Evolutionary conservation across 1,140 invertebrate species (phyloP), one percentile per base, ranked within the genome.

Genomic region (Sitophilus oryzae): DNA sequence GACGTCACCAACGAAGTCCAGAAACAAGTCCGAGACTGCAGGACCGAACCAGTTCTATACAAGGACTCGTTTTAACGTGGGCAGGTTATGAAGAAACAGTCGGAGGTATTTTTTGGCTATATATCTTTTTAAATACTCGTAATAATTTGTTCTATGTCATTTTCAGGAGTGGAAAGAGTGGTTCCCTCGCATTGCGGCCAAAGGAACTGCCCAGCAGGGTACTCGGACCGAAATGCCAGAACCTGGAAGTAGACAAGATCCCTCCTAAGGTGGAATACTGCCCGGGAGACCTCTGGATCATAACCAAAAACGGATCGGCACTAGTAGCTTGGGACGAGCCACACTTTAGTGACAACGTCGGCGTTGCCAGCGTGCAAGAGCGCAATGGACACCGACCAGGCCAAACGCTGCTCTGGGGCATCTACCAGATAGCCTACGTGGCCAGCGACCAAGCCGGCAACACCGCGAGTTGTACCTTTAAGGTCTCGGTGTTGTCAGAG

Each of bases 261-360:
- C 81, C 92, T 60, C 92, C 93, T 6, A 82, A 82, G 62, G 85
- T 93, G 0, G 86, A 93, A 61, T 83, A 91, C 63, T 96, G 93
- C 61, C 93, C 94, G 9, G 89, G 90, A 21, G 91, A 95, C 73
- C 76, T 96, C 23, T 96, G 92, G 91, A 87, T 96, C 0, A 91
- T 94, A 58, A 90, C 91, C 1, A 87, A 87, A 62, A 93, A 95
- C 63, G 91, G 91, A 51, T 92, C 92, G 0, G 86, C 91, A 0
- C 81, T 91, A 52, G 92, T 97, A 0, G 84, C 79, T n/a, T 97
- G 93, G 94, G 89, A 94, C 67, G 90, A 94, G 60, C 94, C 94
- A 0, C 81, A 84, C 57, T 96, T 96, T 67, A 86, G 82, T 52
- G 91, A 95, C 64, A 93, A 94, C 66, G 83, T 93, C 22, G 87